A percentile compares a stretch with the other conserved stretches of the same genome.
Conservation (phyloP, 2,113 vertebrate species). For the Asarcornis scutulata region DNA sequence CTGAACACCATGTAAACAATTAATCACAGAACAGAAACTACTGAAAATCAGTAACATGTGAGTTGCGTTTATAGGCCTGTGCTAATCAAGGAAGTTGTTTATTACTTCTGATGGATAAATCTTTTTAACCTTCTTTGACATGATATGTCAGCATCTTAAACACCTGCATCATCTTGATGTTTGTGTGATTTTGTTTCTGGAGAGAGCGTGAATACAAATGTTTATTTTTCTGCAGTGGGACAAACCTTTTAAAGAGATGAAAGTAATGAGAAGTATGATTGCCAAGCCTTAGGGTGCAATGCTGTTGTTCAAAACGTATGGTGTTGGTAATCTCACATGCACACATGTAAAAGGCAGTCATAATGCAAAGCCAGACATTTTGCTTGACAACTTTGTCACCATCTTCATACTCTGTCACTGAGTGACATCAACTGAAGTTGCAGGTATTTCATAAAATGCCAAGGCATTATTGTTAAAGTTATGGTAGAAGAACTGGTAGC, state of each 20-base stretch:
- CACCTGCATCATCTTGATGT: not conserved
- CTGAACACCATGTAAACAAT: slow-evolving; percentile 58
- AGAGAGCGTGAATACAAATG: not conserved
- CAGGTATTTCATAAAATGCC: not conserved
- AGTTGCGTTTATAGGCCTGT: slow-evolving; percentile 1
- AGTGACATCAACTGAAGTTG: not conserved
- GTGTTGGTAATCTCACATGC: not conserved
- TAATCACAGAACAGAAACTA: slow-evolving; percentile 43
- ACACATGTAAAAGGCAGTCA: not conserved
- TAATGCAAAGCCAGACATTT: not conserved
- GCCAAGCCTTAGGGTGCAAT: not conserved
- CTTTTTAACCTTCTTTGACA: not conserved
- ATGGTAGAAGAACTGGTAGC: not conserved
- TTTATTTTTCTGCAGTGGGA: not conserved
- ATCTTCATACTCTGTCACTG: not conserved
- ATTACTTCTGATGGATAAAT: slow-evolving; percentile 11
- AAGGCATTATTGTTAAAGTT: not conserved
- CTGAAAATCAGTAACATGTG: not conserved
- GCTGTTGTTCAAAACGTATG: not conserved
- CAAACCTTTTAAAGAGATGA: not conserved
- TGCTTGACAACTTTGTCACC: not conserved
- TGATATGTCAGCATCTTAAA: not conserved
- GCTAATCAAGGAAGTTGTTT: slow-evolving; percentile 15
- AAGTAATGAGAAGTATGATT: not conserved
- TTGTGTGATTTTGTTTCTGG: not conserved